Conservation (phyloP, 2,888 invertebrate genomes). For the Caenorhabditis virilis region DNA sequence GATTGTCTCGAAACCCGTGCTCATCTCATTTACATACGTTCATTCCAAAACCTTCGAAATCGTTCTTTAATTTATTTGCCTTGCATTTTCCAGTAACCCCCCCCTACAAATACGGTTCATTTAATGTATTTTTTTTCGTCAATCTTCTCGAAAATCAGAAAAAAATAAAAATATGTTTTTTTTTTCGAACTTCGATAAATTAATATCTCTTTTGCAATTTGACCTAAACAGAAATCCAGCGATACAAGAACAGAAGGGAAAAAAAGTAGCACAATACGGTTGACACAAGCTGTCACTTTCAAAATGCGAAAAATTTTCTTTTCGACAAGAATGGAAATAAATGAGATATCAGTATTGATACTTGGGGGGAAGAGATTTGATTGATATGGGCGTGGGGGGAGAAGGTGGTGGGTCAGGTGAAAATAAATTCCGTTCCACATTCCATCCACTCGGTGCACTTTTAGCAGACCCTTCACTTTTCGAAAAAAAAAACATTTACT, state of each 20-base stretch:
- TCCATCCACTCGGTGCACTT: no score
- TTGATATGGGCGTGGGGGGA: no score
- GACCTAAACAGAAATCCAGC: not conserved
- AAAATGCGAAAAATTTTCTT: no score
- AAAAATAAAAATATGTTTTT: not conserved
- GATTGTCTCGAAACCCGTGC: not conserved
- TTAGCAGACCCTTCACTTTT: no score
- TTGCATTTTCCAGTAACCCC: no score
- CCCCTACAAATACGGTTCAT: slow-evolving; percentile 16
- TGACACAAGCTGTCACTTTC: slow-evolving; percentile 9
- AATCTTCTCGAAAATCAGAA: not conserved
- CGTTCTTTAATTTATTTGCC: no score
- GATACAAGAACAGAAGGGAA: not conserved
- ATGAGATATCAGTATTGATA: no score
- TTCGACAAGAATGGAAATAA: no score
- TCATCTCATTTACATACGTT: not conserved
- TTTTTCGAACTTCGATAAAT: slow-evolving; percentile 1
- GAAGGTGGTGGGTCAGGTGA: no score
- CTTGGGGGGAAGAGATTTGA: no score
- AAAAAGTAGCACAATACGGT: slow-evolving; percentile 6
- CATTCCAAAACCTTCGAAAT: not conserved
- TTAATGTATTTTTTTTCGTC: not conserved
- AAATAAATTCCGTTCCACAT: no score
- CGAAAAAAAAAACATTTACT: no score
- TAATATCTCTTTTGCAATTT: not conserved